Evolutionary conservation across 1,140 invertebrate species (phyloP).

Genomic region (Magallana ariakensis): DNA sequence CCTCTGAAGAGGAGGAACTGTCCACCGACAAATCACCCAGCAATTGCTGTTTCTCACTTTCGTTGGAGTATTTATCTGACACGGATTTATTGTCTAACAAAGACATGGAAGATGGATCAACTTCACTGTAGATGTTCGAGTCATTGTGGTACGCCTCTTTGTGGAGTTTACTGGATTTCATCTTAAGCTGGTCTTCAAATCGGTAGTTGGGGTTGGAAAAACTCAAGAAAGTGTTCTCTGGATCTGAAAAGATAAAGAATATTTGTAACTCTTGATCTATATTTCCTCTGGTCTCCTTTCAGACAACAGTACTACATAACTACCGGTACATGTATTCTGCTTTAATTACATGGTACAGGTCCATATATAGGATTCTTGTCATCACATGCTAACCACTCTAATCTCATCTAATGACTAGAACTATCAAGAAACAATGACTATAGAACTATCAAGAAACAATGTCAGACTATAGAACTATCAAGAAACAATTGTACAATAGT

Average conservation of each 20-base stretch:
- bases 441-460: no score
- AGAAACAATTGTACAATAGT: no score
- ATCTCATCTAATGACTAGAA: no score
- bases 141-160: constrained; percentile 45
- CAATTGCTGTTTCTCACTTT: constrained; percentile 30
- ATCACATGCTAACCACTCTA: neutral
- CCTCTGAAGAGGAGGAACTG: constrained; percentile 55
- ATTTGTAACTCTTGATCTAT: no score
- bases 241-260: constrained; percentile 62
- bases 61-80: constrained; percentile 40
- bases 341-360: neutral
- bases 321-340: neutral
- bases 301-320: neutral
- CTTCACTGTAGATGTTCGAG: constrained; percentile 59
- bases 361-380: neutral
- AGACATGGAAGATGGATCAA: constrained; percentile 49
- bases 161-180: constrained; percentile 37
- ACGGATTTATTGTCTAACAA: constrained; percentile 48
- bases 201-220: constrained; percentile 74
- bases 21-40: constrained; percentile 50
- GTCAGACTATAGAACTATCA: no score
- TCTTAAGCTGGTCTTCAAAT: constrained; percentile 58
- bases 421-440: no score
- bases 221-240: constrained; percentile 70
- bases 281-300: no score